Base-by-base conservation (phyloP, 2,888 invertebrate genomes). In the Cosmia pyralina region DNA sequence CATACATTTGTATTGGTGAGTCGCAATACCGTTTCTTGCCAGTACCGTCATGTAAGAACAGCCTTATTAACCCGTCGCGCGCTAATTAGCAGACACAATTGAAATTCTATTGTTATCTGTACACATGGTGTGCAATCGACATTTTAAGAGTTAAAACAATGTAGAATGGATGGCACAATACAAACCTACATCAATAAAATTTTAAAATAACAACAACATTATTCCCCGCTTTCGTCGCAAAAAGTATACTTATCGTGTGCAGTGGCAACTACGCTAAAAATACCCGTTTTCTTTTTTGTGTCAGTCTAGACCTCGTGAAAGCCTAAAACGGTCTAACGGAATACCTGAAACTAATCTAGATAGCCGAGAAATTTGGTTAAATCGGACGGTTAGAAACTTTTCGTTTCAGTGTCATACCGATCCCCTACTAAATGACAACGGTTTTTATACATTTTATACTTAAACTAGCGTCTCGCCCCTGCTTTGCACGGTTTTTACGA, bases 321-420 rank as follows among this genome's bases (percentile, higher is more conserved):
- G 71, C 73, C 69, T 83, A 81, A 73, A 80, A 63, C 44, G 11
- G 62, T 75, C 44, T 75, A 81, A 81, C 77, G 75, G 81, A 60
- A 86, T 79, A 77, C 68, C 75, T 82, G 64, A 75, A 84, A 76
- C 75, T 44, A 77, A 82, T 79, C 68, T 55, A 68, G 69, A 79
- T 76, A 63, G 59, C 75, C 81, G 65, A 77, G 69, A 84, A 82
- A 86, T 81, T 85, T 75, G 63, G 66, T 77, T 55, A 87, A 89
- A 88, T 87, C 83, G 78, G 75, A 67, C 71, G 71, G 71, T 73
- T 57, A 69, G 68, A 80, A 86, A 84, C 74, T 87, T 88, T 87
- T 84, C 81, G 85, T 86, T 88, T 85, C 80, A 74, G 81, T 83
- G 82, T 75, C 72, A 77, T 72, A 57, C 65, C 7, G 38, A 63